phyloP scores from a whole-genome alignment of 1,140 invertebrate genomes.

The Spodoptera frugiperda region DNA sequence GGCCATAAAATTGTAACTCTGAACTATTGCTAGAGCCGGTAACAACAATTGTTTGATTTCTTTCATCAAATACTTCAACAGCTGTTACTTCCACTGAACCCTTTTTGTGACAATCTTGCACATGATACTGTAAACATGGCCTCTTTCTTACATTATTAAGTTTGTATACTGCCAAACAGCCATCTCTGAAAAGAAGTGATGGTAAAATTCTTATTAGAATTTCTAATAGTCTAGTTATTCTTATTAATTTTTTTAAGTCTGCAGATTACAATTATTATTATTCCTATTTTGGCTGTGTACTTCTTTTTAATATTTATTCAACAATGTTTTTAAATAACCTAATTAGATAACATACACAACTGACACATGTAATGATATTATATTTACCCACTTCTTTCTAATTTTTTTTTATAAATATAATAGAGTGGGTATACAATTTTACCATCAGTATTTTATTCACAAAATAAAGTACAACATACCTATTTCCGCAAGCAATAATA shows the following conservation, averaged over 20 bases:
- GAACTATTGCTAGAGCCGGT: slow-evolving; percentile 64
- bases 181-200: slow-evolving; percentile 68
- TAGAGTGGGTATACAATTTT: too few relatives aligned
- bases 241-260: not conserved
- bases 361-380: too few relatives aligned
- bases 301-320: too few relatives aligned
- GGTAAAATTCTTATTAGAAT: too few relatives aligned
- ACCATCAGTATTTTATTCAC: too few relatives aligned
- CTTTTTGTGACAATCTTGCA: slow-evolving; percentile 69
- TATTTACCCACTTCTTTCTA: too few relatives aligned
- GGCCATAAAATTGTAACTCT: slow-evolving; percentile 58
- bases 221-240: too few relatives aligned
- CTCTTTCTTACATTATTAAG: slow-evolving; percentile 51
- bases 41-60: slow-evolving; percentile 50
- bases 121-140: slow-evolving; percentile 64
- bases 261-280: not conserved
- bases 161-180: slow-evolving; percentile 63
- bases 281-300: too few relatives aligned
- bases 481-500: slow-evolving; percentile 75
- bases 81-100: slow-evolving; percentile 72
- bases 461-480: slow-evolving; percentile 56
- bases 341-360: too few relatives aligned
- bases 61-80: slow-evolving; percentile 64
- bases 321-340: too few relatives aligned
- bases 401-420: too few relatives aligned